A percentile compares a stretch with the other conserved stretches of the same genome.
phyloP scores from a whole-genome alignment of 2,888 invertebrate species.

The Coremacera marginata region DNA sequence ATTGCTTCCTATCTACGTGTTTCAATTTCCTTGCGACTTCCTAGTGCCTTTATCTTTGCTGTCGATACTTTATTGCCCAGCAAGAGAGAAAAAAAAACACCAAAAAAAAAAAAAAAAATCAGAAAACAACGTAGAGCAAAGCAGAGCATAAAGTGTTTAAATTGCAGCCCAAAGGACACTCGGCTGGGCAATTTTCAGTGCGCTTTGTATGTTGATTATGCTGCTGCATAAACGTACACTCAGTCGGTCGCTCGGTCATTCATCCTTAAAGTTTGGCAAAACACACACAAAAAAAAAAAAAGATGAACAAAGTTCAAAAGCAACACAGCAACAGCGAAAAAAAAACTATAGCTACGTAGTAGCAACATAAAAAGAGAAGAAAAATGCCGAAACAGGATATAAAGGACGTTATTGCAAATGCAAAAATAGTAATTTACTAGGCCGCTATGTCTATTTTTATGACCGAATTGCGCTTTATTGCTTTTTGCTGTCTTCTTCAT shows the following conservation, averaged over 20 bases:
- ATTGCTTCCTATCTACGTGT: conserved; percentile 23
- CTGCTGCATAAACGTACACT: background rate
- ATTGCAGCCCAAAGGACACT: conserved; percentile 23
- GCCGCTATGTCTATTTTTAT: conserved; percentile 40
- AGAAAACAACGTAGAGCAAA: no score
- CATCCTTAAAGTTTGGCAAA: conserved; percentile 1
- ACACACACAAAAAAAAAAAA: conserved; percentile 32
- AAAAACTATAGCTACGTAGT: background rate
- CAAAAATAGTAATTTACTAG: conserved; percentile 30
- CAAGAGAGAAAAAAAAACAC: background rate
- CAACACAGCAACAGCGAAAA: background rate
- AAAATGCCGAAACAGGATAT: conserved; percentile 9
- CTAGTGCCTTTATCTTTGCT: background rate
- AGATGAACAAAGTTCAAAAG: conserved; percentile 39
- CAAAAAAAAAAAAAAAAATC: background rate
- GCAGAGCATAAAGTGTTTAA: conserved; percentile 5
- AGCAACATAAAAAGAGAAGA: background rate
- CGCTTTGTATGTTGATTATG: conserved; percentile 21
- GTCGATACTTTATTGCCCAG: conserved; percentile 8
- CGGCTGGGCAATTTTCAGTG: background rate
- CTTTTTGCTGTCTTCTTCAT: conserved; percentile 45
- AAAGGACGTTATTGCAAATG: conserved; percentile 26
- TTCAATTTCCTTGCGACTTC: conserved; percentile 20
- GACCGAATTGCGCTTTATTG: conserved; percentile 63
- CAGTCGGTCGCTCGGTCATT: conserved; percentile 25